Percentiles rank a stretch among this genome's conserved stretches.
Evolutionary conservation across 2,888 invertebrate genomes (phyloP).

Genomic region (Hypena proboscidalis): DNA sequence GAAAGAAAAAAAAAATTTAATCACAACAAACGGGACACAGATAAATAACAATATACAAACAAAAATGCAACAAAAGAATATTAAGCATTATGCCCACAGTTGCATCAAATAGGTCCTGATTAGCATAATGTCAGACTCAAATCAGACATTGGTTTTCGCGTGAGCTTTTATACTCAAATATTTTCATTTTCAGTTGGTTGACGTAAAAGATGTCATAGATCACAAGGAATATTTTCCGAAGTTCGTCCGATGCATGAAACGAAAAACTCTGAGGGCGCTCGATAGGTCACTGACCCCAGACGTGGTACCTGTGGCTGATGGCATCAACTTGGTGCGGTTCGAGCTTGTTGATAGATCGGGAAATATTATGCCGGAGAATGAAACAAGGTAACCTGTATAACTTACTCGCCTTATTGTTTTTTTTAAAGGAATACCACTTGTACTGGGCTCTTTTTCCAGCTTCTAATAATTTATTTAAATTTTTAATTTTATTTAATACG

Average conservation of each 20-base stretch:
- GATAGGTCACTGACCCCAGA: slow-evolving; percentile 86
- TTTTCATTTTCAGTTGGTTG: slow-evolving; percentile 57
- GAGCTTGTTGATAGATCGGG: slow-evolving; percentile 75
- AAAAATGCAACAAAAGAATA: too few species aligned
- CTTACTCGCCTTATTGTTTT: too few species aligned
- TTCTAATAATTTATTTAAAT: too few species aligned
- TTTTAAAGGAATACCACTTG: too few species aligned
- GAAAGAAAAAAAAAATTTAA: too few species aligned
- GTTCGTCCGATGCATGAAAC: slow-evolving; percentile 81
- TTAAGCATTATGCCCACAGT: too few species aligned
- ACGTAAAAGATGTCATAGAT: slow-evolving; percentile 75
- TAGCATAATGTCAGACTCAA: too few species aligned
- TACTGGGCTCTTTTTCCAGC: too few species aligned
- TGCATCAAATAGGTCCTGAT: too few species aligned
- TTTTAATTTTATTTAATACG: too few species aligned
- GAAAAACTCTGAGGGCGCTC: slow-evolving; percentile 83
- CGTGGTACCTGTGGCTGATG: slow-evolving; percentile 86
- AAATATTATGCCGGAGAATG: slow-evolving; percentile 70
- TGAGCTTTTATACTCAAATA: not conserved
- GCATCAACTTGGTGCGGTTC: slow-evolving; percentile 86
- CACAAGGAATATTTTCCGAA: slow-evolving; percentile 79
- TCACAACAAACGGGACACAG: too few species aligned
- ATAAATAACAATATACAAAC: too few species aligned
- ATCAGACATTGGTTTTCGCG: not conserved
- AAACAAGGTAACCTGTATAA: slow-evolving; percentile 70